A percentile compares a stretch with the other conserved stretches of the same genome.
These are phyloP conservation scores for Ataeniobius toweri DNA, from an alignment of 2,797 vertebrate species.

Conservation along the genomic window DNA sequence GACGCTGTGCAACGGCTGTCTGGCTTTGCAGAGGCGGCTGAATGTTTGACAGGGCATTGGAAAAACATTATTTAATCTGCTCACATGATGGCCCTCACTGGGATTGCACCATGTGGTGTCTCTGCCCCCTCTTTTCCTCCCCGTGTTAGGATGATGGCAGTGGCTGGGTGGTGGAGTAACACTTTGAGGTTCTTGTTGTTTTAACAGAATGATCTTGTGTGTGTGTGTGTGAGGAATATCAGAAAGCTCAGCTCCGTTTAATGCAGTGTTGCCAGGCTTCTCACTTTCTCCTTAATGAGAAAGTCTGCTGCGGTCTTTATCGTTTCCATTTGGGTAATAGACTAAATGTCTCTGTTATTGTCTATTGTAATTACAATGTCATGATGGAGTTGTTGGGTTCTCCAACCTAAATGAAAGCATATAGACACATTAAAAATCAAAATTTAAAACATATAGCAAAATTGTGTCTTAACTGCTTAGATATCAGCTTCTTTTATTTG, in stretches of 20 bases:
- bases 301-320: conserved; percentile 52
- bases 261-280: conserved; percentile 56
- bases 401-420: conserved; percentile 51
- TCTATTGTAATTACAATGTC: conserved; percentile 55
- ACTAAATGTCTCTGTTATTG: conserved; percentile 50
- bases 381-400: conserved; percentile 42
- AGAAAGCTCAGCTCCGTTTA: conserved; percentile 82
- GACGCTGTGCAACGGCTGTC: conserved; percentile 71
- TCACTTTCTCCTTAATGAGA: conserved; percentile 59
- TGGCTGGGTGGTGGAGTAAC: conserved; percentile 50
- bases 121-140: conserved; percentile 39
- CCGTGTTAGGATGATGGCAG: conserved; percentile 55
- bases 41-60: conserved; percentile 85
- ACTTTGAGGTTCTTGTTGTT: conserved; percentile 35
- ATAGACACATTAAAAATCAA: conserved; percentile 37
- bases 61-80: conserved; percentile 86
- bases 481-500: conserved; percentile 25
- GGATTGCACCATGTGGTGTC: conserved; percentile 74
- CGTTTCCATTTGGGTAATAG: conserved; percentile 51
- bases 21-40: conserved; percentile 77
- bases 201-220: conserved; percentile 61
- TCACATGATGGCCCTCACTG: conserved; percentile 80
- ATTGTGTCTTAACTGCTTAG: conserved; percentile 17
- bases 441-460: conserved; percentile 33
- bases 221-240: conserved; percentile 82